Conservation (phyloP, 1,140 invertebrate genomes). For the Drosophila watanabei region DNA sequence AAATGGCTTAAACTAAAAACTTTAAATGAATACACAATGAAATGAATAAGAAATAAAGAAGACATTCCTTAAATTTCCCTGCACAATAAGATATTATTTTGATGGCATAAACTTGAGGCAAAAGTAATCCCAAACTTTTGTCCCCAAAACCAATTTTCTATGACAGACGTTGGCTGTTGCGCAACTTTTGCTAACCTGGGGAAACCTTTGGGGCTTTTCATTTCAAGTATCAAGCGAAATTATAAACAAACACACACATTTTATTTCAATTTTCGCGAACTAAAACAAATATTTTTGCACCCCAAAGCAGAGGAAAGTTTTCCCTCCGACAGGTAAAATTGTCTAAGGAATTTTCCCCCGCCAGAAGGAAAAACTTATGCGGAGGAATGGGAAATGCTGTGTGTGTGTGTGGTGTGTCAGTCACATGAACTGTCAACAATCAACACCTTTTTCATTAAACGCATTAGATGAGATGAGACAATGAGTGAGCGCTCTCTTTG, state of each 20-base stretch:
- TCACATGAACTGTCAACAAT: slow-evolving; percentile 74
- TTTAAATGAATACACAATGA: background rate
- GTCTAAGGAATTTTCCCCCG: slow-evolving; percentile 31
- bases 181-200: slow-evolving; percentile 24
- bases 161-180: slow-evolving; percentile 14
- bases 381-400: slow-evolving; percentile 3
- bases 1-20: background rate
- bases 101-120: slow-evolving; percentile 15
- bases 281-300: slow-evolving; percentile 66
- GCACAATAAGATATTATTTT: slow-evolving; percentile 23
- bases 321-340: slow-evolving; percentile 51
- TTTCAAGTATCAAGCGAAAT: slow-evolving; percentile 46
- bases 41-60: too few species aligned
- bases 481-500: slow-evolving; percentile 28
- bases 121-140: slow-evolving; percentile 38
- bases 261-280: slow-evolving; percentile 65
- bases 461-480: slow-evolving; percentile 76
- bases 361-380: slow-evolving; percentile 46
- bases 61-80: background rate
- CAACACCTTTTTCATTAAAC: slow-evolving; percentile 84
- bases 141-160: slow-evolving; percentile 31
- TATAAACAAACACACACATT: slow-evolving; percentile 52
- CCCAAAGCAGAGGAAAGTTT: slow-evolving; percentile 53
- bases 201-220: slow-evolving; percentile 51
- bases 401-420: slow-evolving; percentile 22